Base-by-base conservation (phyloP, 1,140 invertebrate genomes). In the Drosophila nigrodunni region DNA sequence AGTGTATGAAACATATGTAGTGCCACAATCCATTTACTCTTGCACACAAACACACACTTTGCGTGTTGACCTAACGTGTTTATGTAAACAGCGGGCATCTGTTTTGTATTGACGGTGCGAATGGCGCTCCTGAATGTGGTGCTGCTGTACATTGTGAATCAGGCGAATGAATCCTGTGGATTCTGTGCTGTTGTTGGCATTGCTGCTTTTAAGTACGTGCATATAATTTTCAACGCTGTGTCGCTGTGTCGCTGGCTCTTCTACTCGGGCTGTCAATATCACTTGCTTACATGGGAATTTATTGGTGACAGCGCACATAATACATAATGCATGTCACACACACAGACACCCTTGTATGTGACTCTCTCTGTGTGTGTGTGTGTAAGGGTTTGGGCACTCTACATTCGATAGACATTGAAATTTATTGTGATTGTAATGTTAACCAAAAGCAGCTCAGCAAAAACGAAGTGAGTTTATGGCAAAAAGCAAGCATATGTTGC, bases 241-340 rank as follows among this genome's bases (percentile, higher is more conserved):
- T 67, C 74, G 65, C 59, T 70, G 57, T 67, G 57, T 67, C 57
- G 50, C 35, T 64, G 82, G 60, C 78, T 69, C 85, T 74, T 70
- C 66, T 70, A 82, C 78, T 78, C 71, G 62, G 69, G 69, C 83
- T 87, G 83, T 87, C 83, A 87, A 87, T 87, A 87, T 89, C 83
- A 87, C 77, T 87, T 87, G 83, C 83, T 87, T 87, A 88, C 83
- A 87, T 88, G 77, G 70, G 80, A 87, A 87, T 87, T 87, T 87
- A 87, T 88, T 89, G 83, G 74, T 80, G 83, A 87, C 83, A 87
- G 77, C 77, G 76, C 77, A 74, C 73, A 88, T 83, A 89, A 88
- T 88, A 89, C 85, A 83, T 83, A 83, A 83, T 80, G 66, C 80
- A 88, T 82, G 62, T 15, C 59, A 58, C 59, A 71, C 67, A 50